Base-by-base conservation (phyloP, 2,888 invertebrate species). In the Conus canariensis region DNA sequence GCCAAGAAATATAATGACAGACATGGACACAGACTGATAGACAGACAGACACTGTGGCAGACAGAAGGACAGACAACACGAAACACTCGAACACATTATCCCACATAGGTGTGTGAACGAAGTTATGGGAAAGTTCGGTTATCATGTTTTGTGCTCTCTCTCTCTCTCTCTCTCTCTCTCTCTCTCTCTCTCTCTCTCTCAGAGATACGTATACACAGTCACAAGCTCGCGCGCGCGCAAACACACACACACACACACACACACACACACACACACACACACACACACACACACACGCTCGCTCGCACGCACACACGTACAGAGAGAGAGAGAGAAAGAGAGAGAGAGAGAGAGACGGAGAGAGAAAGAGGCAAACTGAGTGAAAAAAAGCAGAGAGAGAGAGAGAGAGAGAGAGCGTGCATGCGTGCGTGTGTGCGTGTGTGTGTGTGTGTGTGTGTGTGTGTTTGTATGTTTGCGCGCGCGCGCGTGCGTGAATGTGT, bases 221-320 rank as follows among this genome's bases (percentile, higher is more conserved):
- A 74, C 74, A 74, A 10, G 9, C 64, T 22, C 45, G 45, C 45
- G 45, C 45, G 45, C 45, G 45, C 4, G 45, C 45, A 45, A 45
- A 74, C 74, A 74, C 74, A 74, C 16, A 74, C 74, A 74, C 74
- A 74, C 74, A 5, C 74, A 74, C 74, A 74, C 74, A 5, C 74
- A 74, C 74, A 74, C 74, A 74, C 74, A 74, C 74, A 74, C 74
- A 74, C 74, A 74, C 74, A 74, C 74, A 74, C 74, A 74, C 74
- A 74, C 16, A 74, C 74, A 74, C 74, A 74, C 74, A 74, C 74
- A 14, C 74, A 14, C 74, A 14, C 74, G 6, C 74, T 0, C 74
- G 6, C 74, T 16, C 74, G 19, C 74, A 74, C 74, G 19, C 74
- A 74, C 74, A 22, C 74, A 74, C n/a, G 9, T 22, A 74, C 12